Conservation (phyloP, 2,113 vertebrate genomes). For the Lontra canadensis region DNA sequence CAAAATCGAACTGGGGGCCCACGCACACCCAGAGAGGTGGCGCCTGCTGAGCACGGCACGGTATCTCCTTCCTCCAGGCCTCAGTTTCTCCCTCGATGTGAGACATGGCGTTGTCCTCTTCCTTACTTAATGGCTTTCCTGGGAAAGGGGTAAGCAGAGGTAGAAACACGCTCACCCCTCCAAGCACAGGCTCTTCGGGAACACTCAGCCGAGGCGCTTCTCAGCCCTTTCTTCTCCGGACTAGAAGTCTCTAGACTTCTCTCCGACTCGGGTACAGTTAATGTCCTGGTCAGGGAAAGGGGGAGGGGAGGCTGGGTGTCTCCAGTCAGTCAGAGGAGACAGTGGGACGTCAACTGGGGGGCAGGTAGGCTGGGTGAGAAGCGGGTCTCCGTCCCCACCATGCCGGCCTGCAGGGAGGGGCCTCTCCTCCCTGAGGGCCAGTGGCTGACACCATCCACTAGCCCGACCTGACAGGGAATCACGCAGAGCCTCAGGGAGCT, state of each 20-base stretch:
- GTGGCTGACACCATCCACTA: fast-evolving
- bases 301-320: not conserved
- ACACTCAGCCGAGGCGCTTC: not conserved
- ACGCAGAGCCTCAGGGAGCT: fast-evolving
- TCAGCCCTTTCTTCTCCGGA: not conserved
- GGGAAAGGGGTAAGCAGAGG: not conserved
- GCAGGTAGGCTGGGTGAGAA: not conserved
- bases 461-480: fast-evolving
- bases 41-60: fast-evolving
- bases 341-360: not conserved
- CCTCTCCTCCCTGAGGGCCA: not conserved
- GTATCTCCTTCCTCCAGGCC: not conserved
- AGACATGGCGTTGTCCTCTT: fast-evolving
- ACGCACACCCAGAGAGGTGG: fast-evolving
- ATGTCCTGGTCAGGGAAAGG: no score
- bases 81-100: not conserved
- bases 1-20: not conserved
- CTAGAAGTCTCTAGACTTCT: no score
- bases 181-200: not conserved
- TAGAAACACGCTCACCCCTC: fast-evolving
- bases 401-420: fast-evolving
- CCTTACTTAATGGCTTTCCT: not conserved
- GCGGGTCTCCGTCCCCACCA: not conserved
- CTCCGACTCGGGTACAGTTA: not conserved
- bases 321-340: not conserved